Evolutionary conservation across 2,113 vertebrate genomes (phyloP).

Genomic region (Gasterosteus aculeatus): DNA sequence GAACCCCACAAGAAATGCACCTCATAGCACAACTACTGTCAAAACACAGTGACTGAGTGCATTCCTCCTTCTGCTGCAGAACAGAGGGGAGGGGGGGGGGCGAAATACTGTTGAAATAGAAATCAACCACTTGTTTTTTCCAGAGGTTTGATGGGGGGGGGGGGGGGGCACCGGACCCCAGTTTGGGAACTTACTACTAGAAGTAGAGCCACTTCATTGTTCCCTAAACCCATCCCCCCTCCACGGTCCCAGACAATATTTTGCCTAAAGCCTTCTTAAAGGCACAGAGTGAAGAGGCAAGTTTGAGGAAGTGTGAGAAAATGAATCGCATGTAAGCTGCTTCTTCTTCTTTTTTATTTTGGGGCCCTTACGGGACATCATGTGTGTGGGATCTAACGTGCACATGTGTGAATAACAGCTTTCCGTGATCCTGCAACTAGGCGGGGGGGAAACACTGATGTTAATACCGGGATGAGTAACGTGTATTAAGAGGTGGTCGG

Average conservation of each 20-base stretch:
- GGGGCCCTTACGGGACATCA: not conserved
- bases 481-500: slow-evolving; percentile 35
- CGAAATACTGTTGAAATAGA: not conserved
- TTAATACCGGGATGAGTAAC: slow-evolving; percentile 5
- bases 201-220: slow-evolving; percentile 77
- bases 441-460: not conserved
- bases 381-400: not conserved
- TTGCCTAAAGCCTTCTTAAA: slow-evolving; percentile 71
- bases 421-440: not conserved
- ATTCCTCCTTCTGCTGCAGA: not conserved
- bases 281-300: slow-evolving; percentile 61
- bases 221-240: slow-evolving; percentile 77
- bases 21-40: slow-evolving; percentile 1
- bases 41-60: not conserved
- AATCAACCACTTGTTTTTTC: not conserved
- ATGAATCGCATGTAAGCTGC: slow-evolving; percentile 25
- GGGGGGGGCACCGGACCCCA: slow-evolving; percentile 26
- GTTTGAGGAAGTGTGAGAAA: slow-evolving; percentile 54
- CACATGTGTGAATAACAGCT: slow-evolving; percentile 24
- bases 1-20: not conserved
- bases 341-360: not conserved
- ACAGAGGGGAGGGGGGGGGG: not conserved
- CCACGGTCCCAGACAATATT: slow-evolving; percentile 66
- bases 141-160: too few relatives aligned
- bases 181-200: slow-evolving; percentile 43